These are phyloP conservation scores for Cyprinodon diabolis DNA, from an alignment of 2,797 vertebrate species.

Conservation along the genomic window DNA sequence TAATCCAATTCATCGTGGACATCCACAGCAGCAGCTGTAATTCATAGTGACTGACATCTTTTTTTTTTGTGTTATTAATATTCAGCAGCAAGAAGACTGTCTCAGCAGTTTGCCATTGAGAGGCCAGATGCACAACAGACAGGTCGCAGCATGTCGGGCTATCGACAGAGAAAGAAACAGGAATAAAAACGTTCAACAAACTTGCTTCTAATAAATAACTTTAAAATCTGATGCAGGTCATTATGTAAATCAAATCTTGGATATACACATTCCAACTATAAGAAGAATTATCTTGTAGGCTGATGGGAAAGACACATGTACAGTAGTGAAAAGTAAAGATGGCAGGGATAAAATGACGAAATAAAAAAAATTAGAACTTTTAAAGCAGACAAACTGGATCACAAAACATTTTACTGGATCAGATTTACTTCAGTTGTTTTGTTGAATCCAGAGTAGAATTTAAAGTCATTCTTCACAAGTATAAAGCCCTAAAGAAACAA, in stretches of 20 bases:
- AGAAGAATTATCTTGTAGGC: background rate
- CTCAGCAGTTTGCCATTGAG: background rate
- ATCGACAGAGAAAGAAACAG: background rate
- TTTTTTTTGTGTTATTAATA: background rate
- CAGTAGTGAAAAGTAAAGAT: background rate
- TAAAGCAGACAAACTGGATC: background rate
- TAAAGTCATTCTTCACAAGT: background rate
- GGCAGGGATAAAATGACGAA: background rate
- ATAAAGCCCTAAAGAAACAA: too few species aligned
- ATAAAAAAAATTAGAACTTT: background rate
- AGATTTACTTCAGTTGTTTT: slow-evolving; percentile 2
- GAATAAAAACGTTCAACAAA: background rate
- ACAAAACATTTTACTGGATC: background rate
- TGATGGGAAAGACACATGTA: background rate
- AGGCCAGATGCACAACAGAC: background rate
- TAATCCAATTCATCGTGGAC: background rate
- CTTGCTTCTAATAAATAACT: too few species aligned
- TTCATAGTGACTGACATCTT: background rate
- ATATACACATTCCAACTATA: background rate
- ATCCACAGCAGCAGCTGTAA: slow-evolving; percentile 3
- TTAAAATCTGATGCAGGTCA: background rate
- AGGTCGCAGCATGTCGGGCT: background rate
- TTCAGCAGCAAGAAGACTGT: background rate
- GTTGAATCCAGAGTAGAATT: background rate
- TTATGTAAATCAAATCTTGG: background rate